Conservation (phyloP, 2,113 vertebrate species). For the Montifringilla adamsi region DNA sequence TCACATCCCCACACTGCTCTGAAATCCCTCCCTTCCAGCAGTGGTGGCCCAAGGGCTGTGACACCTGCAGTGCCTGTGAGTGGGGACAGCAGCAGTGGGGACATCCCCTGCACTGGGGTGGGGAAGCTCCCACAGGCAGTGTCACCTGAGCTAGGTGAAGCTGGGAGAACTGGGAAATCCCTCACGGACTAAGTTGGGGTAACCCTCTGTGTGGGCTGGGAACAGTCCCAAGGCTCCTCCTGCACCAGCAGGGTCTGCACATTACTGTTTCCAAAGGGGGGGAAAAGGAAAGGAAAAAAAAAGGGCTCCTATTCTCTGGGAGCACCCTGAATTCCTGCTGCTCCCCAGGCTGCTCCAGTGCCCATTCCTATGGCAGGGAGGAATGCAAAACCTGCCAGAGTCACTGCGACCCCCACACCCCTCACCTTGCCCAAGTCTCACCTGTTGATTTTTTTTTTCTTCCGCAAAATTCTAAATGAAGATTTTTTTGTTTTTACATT, state of each 20-base stretch:
- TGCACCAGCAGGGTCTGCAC: neutral
- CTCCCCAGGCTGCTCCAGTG: neutral
- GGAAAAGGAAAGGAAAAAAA: neutral
- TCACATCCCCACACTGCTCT: neutral
- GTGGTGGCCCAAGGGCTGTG: neutral
- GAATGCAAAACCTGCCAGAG: neutral
- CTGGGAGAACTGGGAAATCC: neutral
- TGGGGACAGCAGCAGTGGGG: neutral
- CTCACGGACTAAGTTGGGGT: fast-evolving
- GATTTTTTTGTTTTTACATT: constrained; percentile 49
- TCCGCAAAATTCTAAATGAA: constrained; percentile 51
- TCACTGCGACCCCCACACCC: neutral
- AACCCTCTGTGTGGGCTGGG: neutral
- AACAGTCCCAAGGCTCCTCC: neutral
- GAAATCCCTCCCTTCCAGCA: neutral
- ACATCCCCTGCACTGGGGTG: neutral
- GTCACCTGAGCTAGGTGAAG: neutral
- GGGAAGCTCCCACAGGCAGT: neutral
- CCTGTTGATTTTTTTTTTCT: neutral
- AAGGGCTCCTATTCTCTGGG: neutral
- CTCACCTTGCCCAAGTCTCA: neutral
- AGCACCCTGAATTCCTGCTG: neutral
- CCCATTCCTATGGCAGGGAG: neutral
- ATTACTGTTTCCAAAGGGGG: neutral
- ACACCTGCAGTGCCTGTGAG: neutral